Conservation (phyloP, 2,113 vertebrate species). For the Lampris megalopsis region DNA sequence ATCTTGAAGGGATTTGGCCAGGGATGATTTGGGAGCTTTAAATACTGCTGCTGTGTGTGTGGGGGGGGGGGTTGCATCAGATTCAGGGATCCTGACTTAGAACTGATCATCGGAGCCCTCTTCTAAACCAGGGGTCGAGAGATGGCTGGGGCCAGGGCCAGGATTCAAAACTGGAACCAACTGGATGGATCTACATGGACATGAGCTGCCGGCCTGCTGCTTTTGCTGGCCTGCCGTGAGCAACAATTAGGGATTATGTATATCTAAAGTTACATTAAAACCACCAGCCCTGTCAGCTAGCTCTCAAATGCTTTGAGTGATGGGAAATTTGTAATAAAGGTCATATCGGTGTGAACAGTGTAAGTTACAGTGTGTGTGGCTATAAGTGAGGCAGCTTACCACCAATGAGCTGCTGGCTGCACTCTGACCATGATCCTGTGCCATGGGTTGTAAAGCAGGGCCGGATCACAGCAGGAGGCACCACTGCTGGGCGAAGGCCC, state of each 20-base stretch:
- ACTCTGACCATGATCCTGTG: neutral
- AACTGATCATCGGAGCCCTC: constrained; percentile 71
- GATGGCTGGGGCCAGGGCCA: constrained; percentile 18
- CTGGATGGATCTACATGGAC: constrained; percentile 30
- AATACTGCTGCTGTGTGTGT: constrained; percentile 62
- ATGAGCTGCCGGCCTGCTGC: neutral
- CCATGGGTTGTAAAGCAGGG: neutral
- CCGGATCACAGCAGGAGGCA: neutral
- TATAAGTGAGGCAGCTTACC: neutral
- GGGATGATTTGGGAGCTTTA: constrained; percentile 84
- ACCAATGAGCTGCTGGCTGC: neutral
- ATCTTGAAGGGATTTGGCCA: constrained; percentile 86
- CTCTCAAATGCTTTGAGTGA: neutral
- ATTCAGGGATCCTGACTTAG: constrained; percentile 79
- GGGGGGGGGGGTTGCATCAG: constrained; percentile 81
- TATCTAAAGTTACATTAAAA: neutral
- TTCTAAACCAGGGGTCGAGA: constrained; percentile 50
- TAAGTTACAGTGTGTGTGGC: too few relatives aligned
- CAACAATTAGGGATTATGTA: neutral
- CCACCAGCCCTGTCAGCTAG: neutral
- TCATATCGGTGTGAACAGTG: too few relatives aligned
- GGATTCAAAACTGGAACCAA: constrained; percentile 31
- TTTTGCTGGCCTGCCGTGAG: neutral
- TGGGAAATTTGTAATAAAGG: too few relatives aligned
- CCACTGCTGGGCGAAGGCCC: neutral